Evolutionary conservation across 2,113 vertebrate genomes (phyloP), one percentile per base, ranked within the genome.

Genomic region (Pavo muticus): DNA sequence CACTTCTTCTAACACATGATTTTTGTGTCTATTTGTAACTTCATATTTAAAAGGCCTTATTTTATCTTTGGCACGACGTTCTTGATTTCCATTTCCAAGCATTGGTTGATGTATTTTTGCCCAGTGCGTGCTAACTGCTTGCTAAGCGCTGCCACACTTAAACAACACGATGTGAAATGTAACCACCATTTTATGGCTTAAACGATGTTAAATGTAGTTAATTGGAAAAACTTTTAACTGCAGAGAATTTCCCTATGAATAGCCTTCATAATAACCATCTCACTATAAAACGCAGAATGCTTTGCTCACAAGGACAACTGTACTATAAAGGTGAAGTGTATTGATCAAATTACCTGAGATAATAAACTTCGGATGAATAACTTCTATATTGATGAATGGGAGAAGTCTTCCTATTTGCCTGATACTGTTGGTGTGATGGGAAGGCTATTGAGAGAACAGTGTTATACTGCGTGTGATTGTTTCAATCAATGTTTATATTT

Each of bases 141-240:
- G 91, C 81, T 9, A 40, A 92, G 87, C 60, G 0, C 78, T 16
- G 78, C 94, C 75, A 56, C 86, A 48, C 88, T 95, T 82, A 29
- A 54, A 72, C 96, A 95, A 90, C 94, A 91, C 1, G 37, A 72
- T 81, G 86, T 48, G 96, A 84, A 87, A 92, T 70, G 94, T 65
- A 95, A 84, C 93, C 73, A 2, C 83, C 73, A 18, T 54, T 97
- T 97, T 96, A 96, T 82, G 86, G 84, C 91, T 84, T 76, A 72
- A 92, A 79, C 72, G 93, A 65, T 94, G 94, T 94, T 96, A 95
- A 96, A 95, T 96, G 95, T 94, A 94, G 95, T 97, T 97, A 97
- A 96, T 96, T 95, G 95, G 94, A 96, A 96, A 97, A 96, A 97
- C 94, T 96, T 96, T 96, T 95, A 97, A 97, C 95, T 95, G 95